Conservation (phyloP, 2,888 invertebrate genomes). For the Epinotia nisella region DNA sequence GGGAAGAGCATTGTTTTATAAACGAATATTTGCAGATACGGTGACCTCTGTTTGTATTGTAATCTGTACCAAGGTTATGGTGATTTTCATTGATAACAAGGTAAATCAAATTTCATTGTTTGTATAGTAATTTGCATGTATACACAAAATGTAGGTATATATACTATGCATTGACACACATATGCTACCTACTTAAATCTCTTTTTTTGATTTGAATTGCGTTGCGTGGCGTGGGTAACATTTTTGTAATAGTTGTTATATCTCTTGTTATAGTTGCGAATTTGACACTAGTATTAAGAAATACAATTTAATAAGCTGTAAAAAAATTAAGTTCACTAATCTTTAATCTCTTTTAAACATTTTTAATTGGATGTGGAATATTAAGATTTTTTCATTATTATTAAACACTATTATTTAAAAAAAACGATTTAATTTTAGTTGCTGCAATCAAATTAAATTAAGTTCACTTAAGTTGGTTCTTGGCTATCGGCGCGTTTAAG, state of each 20-base stretch:
- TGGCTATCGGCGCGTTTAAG: conserved; percentile 14
- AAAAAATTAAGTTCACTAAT: no score
- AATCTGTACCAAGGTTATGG: conserved; percentile 34
- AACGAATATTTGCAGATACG: conserved; percentile 29
- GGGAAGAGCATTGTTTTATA: conserved; percentile 33
- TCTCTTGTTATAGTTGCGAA: no score
- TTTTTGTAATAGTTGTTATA: no score
- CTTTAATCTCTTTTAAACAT: not conserved
- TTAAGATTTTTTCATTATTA: not conserved
- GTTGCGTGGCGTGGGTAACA: not conserved
- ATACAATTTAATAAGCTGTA: no score
- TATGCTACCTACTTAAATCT: not conserved
- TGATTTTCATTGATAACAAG: conserved; percentile 25
- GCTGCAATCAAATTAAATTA: not conserved
- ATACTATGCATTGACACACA: not conserved
- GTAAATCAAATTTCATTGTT: conserved; percentile 28
- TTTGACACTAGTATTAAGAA: no score
- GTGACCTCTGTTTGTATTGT: conserved; percentile 42
- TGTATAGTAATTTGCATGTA: conserved; percentile 42
- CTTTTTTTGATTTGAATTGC: not conserved
- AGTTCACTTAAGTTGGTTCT: not conserved
- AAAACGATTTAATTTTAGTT: not conserved
- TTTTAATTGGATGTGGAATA: not conserved
- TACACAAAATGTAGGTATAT: not conserved
- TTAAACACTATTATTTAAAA: not conserved